Conservation (phyloP, 1,140 invertebrate genomes). For the Neuroterus valhalla region DNA sequence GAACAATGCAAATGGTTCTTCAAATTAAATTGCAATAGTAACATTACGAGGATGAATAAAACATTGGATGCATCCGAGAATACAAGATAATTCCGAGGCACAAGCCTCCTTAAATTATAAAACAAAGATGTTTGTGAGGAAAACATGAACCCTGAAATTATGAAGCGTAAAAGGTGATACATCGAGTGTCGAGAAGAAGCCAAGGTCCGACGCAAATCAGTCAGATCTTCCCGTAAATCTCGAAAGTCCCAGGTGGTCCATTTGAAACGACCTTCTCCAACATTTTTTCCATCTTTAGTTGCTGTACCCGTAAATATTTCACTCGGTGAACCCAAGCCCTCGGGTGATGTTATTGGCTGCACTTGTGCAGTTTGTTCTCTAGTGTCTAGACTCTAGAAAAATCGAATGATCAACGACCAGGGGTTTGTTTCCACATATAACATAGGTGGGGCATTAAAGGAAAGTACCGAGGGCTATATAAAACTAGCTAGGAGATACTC, state of each 20-base stretch:
- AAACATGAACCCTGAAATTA: constrained; percentile 16
- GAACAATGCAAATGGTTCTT: neutral
- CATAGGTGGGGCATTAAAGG: constrained; percentile 49
- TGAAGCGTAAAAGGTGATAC: constrained; percentile 5
- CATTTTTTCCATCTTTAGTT: neutral
- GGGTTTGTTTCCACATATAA: constrained; percentile 30
- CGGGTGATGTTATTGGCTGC: neutral
- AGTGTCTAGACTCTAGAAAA: constrained; percentile 17
- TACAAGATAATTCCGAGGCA: neutral
- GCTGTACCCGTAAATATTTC: neutral
- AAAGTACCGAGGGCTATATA: constrained; percentile 54
- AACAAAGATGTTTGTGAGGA: neutral
- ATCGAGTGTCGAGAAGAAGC: neutral
- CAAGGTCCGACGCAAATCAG: constrained; percentile 26
- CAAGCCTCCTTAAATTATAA: neutral
- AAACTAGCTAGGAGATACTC: constrained; percentile 45
- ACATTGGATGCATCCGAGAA: neutral
- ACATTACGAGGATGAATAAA: neutral
- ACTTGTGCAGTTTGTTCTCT: constrained; percentile 18
- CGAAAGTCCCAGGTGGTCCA: constrained; percentile 12
- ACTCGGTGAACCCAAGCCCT: neutral
- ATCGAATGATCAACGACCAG: constrained; percentile 30
- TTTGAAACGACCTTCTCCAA: constrained; percentile 2
- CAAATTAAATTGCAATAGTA: neutral
- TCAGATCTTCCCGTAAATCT: constrained; percentile 28